A percentile compares a stretch with the other conserved stretches of the same genome.
These are phyloP conservation scores for Bradypodion pumilum DNA, from an alignment of 2,797 vertebrate genomes.

Conservation along the genomic window DNA sequence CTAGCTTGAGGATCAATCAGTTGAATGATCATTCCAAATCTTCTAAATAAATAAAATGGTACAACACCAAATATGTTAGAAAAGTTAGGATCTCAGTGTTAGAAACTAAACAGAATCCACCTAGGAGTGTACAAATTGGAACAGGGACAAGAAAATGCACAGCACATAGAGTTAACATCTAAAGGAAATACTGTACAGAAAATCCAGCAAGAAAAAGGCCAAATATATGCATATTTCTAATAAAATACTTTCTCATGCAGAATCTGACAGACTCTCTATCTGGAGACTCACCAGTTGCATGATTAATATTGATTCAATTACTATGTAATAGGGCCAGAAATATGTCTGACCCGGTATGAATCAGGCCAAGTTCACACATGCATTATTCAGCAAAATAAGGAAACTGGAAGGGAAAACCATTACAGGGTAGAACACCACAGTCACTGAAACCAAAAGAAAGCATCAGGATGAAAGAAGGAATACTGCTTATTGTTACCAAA, in stretches of 20 bases:
- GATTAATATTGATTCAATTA: background rate
- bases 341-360: background rate
- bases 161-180: background rate
- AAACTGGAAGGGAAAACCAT: too few relatives aligned
- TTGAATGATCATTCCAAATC: background rate
- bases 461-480: background rate
- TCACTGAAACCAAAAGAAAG: background rate
- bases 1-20: background rate
- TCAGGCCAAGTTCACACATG: background rate
- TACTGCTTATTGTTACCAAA: background rate
- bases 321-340: background rate
- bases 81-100: background rate
- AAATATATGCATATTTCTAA: background rate
- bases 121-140: background rate
- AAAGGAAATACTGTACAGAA: background rate
- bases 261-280: background rate
- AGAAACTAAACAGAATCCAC: background rate
- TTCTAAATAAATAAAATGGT: too few relatives aligned
- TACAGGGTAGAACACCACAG: background rate
- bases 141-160: background rate
- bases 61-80: background rate
- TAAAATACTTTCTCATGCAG: too few relatives aligned
- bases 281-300: background rate
- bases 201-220: background rate
- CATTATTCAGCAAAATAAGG: too few relatives aligned